A percentile compares a stretch with the other conserved stretches of the same genome.
Evolutionary conservation across 1,140 invertebrate species (phyloP).

Genomic region (Cydia pomonella): DNA sequence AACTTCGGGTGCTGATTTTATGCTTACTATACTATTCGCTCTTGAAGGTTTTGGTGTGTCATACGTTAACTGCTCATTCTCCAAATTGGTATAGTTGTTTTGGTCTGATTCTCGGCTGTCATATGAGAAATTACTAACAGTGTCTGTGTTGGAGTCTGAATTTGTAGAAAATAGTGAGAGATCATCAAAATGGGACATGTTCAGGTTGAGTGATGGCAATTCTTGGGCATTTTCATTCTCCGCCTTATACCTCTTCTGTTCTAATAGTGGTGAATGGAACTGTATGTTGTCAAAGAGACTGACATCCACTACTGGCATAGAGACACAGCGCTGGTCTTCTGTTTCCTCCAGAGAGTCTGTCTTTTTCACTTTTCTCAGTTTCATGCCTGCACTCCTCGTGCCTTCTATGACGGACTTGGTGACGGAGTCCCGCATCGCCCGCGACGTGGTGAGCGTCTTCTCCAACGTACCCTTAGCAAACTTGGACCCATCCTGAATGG

Average conservation of each 20-base stretch:
- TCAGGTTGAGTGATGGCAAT: slow-evolving; percentile 53
- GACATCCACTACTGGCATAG: slow-evolving; percentile 70
- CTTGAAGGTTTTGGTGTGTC: slow-evolving; percentile 62
- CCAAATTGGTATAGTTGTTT: slow-evolving; percentile 46
- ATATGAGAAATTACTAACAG: slow-evolving; percentile 61
- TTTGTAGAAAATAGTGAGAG: slow-evolving; percentile 67
- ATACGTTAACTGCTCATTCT: slow-evolving; percentile 57
- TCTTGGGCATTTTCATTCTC: slow-evolving; percentile 44
- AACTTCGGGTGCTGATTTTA: slow-evolving; percentile 53
- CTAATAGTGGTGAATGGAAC: slow-evolving; percentile 68
- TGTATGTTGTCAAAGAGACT: slow-evolving; percentile 73
- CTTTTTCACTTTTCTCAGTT: slow-evolving; percentile 56
- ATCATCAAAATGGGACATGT: slow-evolving; percentile 62
- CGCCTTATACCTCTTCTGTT: slow-evolving; percentile 61
- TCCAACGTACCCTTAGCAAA: slow-evolving; percentile 72
- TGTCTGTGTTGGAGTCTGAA: slow-evolving; percentile 65
- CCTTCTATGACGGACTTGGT: slow-evolving; percentile 70
- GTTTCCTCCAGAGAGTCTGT: slow-evolving; percentile 45
- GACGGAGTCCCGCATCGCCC: slow-evolving; percentile 65
- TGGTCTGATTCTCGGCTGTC: slow-evolving; percentile 62
- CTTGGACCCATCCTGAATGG: slow-evolving; percentile 64
- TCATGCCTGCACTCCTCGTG: slow-evolving; percentile 62
- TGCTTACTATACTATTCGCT: slow-evolving; percentile 58
- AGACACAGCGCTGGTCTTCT: slow-evolving; percentile 60
- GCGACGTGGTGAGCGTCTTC: slow-evolving; percentile 66